These are phyloP conservation scores for Notothenia rossii DNA, from an alignment of 2,113 vertebrate species.

Conservation along the genomic window DNA sequence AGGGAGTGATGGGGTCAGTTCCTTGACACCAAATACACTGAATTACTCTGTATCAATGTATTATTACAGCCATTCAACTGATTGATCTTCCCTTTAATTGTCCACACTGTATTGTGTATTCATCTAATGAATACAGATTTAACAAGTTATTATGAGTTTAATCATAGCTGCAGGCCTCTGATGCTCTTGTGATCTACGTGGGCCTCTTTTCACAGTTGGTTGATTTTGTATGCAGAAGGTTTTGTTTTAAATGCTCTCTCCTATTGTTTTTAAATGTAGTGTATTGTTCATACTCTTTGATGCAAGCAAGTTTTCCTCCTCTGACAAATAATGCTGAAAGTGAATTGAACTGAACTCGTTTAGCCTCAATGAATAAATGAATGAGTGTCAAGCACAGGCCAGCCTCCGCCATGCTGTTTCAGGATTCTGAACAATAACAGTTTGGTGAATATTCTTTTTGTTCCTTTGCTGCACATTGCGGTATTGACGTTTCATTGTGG, in stretches of 20 bases:
- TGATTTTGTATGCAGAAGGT: conserved; percentile 11
- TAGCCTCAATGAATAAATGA: conserved; percentile 23
- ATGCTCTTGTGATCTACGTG: not conserved
- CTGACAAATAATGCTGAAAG: conserved; percentile 19
- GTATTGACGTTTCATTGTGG: not conserved
- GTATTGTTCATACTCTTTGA: conserved; percentile 17
- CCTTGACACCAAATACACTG: no score
- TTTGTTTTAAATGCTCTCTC: not conserved
- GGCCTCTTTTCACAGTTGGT: not conserved
- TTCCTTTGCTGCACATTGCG: not conserved
- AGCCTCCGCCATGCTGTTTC: not conserved
- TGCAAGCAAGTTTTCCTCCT: conserved; percentile 17
- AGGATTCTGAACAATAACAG: not conserved
- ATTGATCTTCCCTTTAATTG: not conserved
- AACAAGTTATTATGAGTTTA: conserved; percentile 17
- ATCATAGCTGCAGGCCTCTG: conserved; percentile 1
- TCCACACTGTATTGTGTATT: not conserved
- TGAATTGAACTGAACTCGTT: conserved; percentile 3
- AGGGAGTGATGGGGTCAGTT: conserved; percentile 17
- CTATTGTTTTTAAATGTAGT: not conserved
- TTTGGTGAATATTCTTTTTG: not conserved
- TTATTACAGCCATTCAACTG: conserved; percentile 7
- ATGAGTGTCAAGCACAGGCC: conserved; percentile 15
- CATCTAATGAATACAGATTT: not conserved
- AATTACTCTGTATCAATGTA: conserved; percentile 5